Base-by-base conservation (phyloP, 2,888 invertebrate genomes). In the Pristionchus fissidentatus region DNA sequence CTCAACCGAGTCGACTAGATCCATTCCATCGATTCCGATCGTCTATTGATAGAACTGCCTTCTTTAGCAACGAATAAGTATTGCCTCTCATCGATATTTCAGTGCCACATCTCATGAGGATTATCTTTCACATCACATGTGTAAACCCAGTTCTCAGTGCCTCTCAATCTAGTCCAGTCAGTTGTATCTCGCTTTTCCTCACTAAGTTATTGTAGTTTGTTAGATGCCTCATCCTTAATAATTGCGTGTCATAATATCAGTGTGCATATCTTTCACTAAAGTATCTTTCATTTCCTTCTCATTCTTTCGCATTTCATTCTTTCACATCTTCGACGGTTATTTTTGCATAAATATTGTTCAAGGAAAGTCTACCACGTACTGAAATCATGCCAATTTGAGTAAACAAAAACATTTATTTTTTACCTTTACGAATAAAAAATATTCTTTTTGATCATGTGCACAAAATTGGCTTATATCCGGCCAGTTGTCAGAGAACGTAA, bases 181-280 rank as follows among this genome's bases (percentile, higher is more conserved):
- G 32, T 32, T n/a, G 75, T 43, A 73, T 77, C 75, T 77, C 75
- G 49, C 32, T 49, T 77, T 46, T 1, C 43, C 10, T 77, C 22
- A 26, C 75, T 77, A 46, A 46, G 29, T 29, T 46, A 49, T 77
- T 77, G 22, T n/a, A 49, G 10, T 29, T 77, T 41, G 49, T 10
- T 77, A 77, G 35, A 19, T 22, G n/a, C n/a, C n/a, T n/a, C n/a
- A 32, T 5, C 13, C 46, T 49, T 77, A 77, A 77, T 77, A 77
- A 77, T 29, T 77, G 49, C 32, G 75, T 77, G 75, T 49, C 75
- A 77, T 77, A 77, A 41, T 29, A 77, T 41, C 49, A 70, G 75
- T 77, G 49, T 77, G 75, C 75, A 77, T 77, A 77, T 77, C 75
- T 10, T 15, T 49, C 19, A 49, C 13, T 15, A 49, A 49, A 10